A percentile compares a stretch with the other conserved stretches of the same genome.
These are phyloP conservation scores for Hyposmocoma kahamanoa DNA, from an alignment of 1,140 invertebrate genomes.

Conservation along the genomic window DNA sequence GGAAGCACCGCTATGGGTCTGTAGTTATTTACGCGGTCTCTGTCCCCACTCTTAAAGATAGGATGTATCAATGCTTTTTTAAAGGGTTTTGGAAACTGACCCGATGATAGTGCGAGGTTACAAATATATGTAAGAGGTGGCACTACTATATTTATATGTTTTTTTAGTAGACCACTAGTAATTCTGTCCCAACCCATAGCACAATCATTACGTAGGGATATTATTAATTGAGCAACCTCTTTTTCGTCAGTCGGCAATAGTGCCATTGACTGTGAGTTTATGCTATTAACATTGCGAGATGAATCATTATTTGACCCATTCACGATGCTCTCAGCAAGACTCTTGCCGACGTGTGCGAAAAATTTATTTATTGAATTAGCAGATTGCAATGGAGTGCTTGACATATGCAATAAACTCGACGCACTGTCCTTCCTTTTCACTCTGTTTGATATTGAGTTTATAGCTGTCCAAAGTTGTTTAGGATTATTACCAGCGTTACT, in stretches of 20 bases:
- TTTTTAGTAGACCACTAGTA: neutral
- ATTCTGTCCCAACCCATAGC: neutral
- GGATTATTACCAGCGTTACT: neutral
- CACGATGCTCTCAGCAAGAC: neutral
- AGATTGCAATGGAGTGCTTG: neutral
- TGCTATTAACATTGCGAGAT: neutral
- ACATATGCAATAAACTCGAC: neutral
- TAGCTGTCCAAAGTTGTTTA: neutral
- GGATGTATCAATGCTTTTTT: constrained; percentile 2
- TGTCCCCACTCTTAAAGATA: neutral
- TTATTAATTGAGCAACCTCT: neutral
- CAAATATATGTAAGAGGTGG: neutral
- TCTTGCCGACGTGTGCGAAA: neutral
- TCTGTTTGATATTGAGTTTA: neutral
- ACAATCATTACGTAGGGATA: neutral
- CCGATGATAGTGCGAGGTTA: neutral
- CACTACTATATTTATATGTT: neutral
- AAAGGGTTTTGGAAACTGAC: neutral
- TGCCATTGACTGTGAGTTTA: neutral
- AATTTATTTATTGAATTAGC: neutral
- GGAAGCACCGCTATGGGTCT: constrained; percentile 1
- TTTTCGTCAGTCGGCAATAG: neutral
- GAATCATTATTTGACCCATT: neutral
- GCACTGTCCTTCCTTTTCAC: neutral
- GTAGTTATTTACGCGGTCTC: neutral